phyloP scores from a whole-genome alignment of 2,113 vertebrate species.

The Albula goreensis region DNA sequence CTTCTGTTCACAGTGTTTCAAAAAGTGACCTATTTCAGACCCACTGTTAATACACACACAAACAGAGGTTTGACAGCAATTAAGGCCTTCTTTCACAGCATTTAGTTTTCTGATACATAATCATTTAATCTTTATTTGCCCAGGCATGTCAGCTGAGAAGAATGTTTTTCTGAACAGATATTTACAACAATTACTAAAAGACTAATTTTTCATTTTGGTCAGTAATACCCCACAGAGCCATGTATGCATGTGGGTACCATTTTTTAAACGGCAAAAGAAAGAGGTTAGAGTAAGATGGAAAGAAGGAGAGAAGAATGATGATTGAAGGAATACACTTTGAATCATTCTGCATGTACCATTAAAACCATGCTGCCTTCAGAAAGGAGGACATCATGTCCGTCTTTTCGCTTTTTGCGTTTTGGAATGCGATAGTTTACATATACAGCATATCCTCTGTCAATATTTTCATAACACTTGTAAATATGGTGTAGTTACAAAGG shows the following conservation, averaged over 20 bases:
- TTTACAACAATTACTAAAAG: background rate
- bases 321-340: background rate
- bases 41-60: conserved; percentile 25
- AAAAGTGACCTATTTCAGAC: conserved; percentile 53
- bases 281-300: background rate
- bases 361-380: background rate
- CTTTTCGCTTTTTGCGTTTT: background rate
- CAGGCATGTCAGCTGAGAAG: background rate
- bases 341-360: background rate
- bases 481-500: background rate
- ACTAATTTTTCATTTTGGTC: too few relatives aligned
- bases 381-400: background rate
- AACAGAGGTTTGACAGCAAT: conserved; percentile 57
- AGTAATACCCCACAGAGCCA: too few relatives aligned
- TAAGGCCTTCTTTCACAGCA: conserved; percentile 43
- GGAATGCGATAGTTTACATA: background rate
- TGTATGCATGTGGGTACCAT: too few relatives aligned
- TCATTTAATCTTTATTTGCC: background rate
- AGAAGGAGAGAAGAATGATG: background rate
- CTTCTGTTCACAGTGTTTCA: conserved; percentile 47
- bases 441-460: background rate
- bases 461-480: background rate
- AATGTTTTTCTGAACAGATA: background rate
- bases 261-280: background rate
- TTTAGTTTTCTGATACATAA: conserved; percentile 32